Conservation (phyloP, 2,113 vertebrate species). For the Callipepla californica region DNA sequence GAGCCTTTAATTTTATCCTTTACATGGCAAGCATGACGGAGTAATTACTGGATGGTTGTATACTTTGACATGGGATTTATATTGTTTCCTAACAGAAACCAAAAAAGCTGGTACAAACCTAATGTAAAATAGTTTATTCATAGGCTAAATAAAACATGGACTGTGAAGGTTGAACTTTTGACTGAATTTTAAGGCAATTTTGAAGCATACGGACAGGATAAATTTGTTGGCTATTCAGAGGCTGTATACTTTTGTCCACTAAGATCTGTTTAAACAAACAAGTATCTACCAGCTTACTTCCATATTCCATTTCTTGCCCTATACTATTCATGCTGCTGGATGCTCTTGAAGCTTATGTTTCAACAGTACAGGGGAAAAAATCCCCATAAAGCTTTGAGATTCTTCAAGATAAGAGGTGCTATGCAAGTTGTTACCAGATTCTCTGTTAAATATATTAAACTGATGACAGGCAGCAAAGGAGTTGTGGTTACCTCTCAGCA, state of each 20-base stretch:
- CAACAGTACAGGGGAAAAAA: background rate
- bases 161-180: background rate
- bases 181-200: background rate
- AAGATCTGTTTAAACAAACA: background rate
- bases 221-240: background rate
- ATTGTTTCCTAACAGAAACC: background rate
- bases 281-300: background rate
- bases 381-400: background rate
- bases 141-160: background rate
- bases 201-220: background rate
- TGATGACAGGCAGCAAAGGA: conserved; percentile 11
- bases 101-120: background rate
- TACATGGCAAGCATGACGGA: background rate
- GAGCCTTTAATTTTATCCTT: background rate
- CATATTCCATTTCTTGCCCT: background rate
- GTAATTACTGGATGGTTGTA: background rate
- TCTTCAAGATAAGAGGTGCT: background rate
- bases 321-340: background rate
- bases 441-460: conserved; percentile 5
- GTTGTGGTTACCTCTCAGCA: background rate
- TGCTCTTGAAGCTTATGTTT: background rate
- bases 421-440: background rate
- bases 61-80: background rate
- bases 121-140: background rate
- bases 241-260: background rate